Evolutionary conservation across 2,888 invertebrate genomes (phyloP).

Genomic region (Diarsia rubi): DNA sequence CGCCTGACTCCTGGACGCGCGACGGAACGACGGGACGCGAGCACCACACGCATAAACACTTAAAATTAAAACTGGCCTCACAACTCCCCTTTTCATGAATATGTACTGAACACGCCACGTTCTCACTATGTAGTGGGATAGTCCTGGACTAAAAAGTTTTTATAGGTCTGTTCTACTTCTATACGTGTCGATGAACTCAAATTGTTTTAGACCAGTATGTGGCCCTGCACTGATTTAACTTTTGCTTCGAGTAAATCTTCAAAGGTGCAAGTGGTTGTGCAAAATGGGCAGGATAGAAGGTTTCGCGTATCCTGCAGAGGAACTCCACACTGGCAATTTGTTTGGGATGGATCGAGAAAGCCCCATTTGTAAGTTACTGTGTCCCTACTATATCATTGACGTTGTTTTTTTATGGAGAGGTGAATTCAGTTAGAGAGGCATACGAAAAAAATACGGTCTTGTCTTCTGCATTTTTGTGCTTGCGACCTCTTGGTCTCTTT

Average conservation of each 20-base stretch:
- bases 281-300: no score
- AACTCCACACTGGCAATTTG: no score
- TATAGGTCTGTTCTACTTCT: not conserved
- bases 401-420: not conserved
- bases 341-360: no score
- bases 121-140: conserved; percentile 40
- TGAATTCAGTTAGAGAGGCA: not conserved
- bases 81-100: conserved; percentile 65
- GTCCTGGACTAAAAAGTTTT: conserved; percentile 34
- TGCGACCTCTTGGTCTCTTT: not conserved
- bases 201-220: no score
- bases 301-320: no score
- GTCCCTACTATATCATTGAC: not conserved
- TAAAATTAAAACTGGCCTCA: conserved; percentile 80
- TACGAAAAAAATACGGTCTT: no score
- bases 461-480: not conserved
- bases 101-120: conserved; percentile 49
- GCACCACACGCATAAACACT: conserved; percentile 75
- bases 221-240: no score
- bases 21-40: conserved; percentile 65
- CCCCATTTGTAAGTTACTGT: not conserved
- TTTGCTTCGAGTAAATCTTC: no score
- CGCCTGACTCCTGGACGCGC: conserved; percentile 73
- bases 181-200: no score
- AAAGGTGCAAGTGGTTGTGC: no score